These are phyloP conservation scores for Epizoanthus illoricatus DNA, from an alignment of 92 coral and sea anemone species.

Conservation along the genomic window DNA sequence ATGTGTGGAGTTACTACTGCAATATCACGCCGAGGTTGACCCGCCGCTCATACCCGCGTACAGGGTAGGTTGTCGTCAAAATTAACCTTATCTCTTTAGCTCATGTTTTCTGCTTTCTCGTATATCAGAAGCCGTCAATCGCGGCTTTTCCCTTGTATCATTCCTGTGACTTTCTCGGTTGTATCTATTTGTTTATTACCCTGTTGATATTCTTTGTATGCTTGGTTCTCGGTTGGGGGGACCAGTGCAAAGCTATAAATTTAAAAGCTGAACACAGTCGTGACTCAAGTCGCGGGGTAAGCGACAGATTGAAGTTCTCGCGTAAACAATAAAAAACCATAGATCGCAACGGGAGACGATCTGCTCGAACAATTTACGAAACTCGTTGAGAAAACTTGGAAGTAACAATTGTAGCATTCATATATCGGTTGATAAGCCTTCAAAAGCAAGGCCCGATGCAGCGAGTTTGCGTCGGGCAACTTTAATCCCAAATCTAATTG, in stretches of 20 bases:
- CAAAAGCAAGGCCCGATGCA: constrained; percentile 1
- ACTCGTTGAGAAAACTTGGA: constrained; percentile 31
- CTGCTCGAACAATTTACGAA: constrained; percentile 42
- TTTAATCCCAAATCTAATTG: constrained; percentile 34
- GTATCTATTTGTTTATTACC: constrained; percentile 81
- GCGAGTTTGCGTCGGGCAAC: not conserved
- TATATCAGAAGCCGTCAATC: constrained; percentile 13
- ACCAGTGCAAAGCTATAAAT: constrained; percentile 66
- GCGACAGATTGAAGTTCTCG: constrained; percentile 44
- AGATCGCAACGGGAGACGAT: constrained; percentile 42
- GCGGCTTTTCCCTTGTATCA: constrained; percentile 39
- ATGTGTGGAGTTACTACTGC: constrained; percentile 90
- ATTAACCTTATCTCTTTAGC: constrained; percentile 41
- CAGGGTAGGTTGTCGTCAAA: constrained; percentile 73
- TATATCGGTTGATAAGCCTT: not conserved
- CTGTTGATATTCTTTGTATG: constrained; percentile 80
- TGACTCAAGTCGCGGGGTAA: constrained; percentile 39
- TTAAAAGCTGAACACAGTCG: constrained; percentile 52
- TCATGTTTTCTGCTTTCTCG: constrained; percentile 45
- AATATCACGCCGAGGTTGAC: constrained; percentile 93
- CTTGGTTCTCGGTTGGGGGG: constrained; percentile 85
- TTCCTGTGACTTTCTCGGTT: constrained; percentile 45
- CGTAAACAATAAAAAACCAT: constrained; percentile 45
- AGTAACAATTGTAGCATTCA: not conserved
- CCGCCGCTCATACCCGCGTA: constrained; percentile 91